Evolutionary conservation across 2,113 vertebrate species (phyloP), one percentile per base, ranked within the genome.

Genomic region (Clarias macrocephalus): DNA sequence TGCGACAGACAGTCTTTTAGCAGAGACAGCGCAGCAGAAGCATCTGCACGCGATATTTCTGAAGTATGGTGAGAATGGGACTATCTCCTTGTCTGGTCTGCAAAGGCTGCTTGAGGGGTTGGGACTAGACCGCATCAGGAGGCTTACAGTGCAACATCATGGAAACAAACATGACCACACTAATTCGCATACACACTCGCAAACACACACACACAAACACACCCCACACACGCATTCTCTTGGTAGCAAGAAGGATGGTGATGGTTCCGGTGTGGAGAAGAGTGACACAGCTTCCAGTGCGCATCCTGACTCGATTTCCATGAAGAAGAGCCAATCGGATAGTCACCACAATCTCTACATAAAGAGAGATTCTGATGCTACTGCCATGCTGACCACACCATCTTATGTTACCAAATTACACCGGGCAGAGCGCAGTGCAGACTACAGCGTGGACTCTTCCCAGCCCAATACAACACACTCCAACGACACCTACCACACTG

Each of bases 11-110:
- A 2, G 25, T 25, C 94, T 93, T 81, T 90, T 93, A 86, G 97
- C 98, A 0, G 88, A 94, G 76, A 91, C 90, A 70, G 94, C 94
- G 83, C 97, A 94, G 90, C 96, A 93, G 33, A 93, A 93, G 48
- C 96, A 99, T 88, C 95, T 99, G 85, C 96, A 97, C 86, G 95
- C 96, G 19, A 96, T 99, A 25, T 99, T 99, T 90, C 92, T 94
- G 91, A 96, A 96, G 89, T 99, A 96, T 7, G 96, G 97, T 23
- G 96, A 99, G 83, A 99, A 99, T 15, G 97, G 97, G 70, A 96
- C 94, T 86, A 94, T 99, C 84, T 97, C 97, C 0, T 79, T 99
- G 85, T 94, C 95, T 54, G 98, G 97, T 0, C 94, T 99, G 3
- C 95, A 92, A 91, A 96, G 96, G 48, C 93, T 99, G 33, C 90